Conservation (phyloP, 2,797 vertebrate genomes). For the Kryptolebias ocellatus region DNA sequence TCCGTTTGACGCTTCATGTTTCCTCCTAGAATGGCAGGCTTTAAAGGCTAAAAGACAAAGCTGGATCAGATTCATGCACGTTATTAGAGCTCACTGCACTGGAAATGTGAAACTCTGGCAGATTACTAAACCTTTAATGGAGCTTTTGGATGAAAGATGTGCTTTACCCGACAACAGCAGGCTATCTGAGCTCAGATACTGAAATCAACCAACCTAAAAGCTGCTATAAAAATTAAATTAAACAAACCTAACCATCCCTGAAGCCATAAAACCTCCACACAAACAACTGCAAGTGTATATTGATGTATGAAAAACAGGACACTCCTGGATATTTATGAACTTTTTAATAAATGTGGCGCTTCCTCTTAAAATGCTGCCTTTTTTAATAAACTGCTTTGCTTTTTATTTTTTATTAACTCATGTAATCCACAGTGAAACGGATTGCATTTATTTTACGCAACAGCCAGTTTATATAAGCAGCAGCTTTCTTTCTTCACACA, state of each 20-base stretch:
- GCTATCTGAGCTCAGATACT: background rate
- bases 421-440: background rate
- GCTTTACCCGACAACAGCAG: conserved; percentile 14
- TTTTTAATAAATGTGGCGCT: no score
- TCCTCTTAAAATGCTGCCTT: no score
- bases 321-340: no score
- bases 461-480: background rate
- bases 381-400: no score
- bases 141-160: conserved; percentile 31
- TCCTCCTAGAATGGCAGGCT: background rate
- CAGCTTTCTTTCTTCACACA: background rate
- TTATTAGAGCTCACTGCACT: conserved; percentile 2
- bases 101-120: conserved; percentile 11
- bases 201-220: background rate
- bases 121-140: conserved; percentile 52
- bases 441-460: background rate
- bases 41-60: conserved; percentile 1
- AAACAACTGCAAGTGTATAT: no score
- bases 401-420: background rate
- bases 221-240: background rate
- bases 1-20: background rate
- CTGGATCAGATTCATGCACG: conserved; percentile 14
- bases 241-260: no score
- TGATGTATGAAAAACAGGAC: no score
- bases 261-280: no score